Conservation (phyloP, 1,140 invertebrate genomes). For the Ericerus pela region DNA sequence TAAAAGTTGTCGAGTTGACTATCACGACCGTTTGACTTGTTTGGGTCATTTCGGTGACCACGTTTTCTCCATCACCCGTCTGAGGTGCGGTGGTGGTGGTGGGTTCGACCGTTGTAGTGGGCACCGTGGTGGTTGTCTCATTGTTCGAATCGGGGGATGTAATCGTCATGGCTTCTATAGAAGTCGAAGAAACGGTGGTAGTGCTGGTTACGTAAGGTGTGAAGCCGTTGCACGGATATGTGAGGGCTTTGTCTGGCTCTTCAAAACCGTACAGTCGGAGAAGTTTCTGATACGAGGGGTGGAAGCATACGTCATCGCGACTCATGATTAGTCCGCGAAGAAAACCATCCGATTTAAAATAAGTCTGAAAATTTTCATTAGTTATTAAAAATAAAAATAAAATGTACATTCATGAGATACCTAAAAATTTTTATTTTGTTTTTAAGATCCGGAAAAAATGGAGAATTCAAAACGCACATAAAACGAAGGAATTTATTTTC, state of each 20-base stretch:
- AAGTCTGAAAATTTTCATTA: slow-evolving; percentile 43
- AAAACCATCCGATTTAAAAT: slow-evolving; percentile 62
- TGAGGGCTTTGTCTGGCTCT: slow-evolving; percentile 24
- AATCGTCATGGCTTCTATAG: background rate
- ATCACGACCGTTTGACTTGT: slow-evolving; percentile 15
- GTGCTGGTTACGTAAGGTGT: background rate
- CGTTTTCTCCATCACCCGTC: background rate
- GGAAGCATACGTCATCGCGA: slow-evolving; percentile 53
- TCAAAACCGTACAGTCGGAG: slow-evolving; percentile 64
- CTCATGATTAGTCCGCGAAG: slow-evolving; percentile 59
- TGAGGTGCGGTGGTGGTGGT: background rate
- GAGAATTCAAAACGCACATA: too few relatives aligned
- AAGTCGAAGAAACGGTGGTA: slow-evolving; percentile 11
- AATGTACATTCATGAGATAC: too few relatives aligned
- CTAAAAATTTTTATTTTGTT: too few relatives aligned
- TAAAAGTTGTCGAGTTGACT: background rate
- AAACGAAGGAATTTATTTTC: too few relatives aligned
- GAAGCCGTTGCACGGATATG: slow-evolving; percentile 11
- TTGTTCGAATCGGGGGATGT: slow-evolving; percentile 20
- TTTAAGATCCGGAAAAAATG: too few relatives aligned
- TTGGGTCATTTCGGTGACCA: slow-evolving; percentile 11
- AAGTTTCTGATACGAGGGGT: slow-evolving; percentile 47
- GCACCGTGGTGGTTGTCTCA: slow-evolving; percentile 22
- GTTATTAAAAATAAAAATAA: background rate
- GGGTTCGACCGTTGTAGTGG: slow-evolving; percentile 12